Percentiles rank a stretch among this genome's conserved stretches.
Conservation (phyloP, 2,113 vertebrate species). For the Lagopus muta region DNA sequence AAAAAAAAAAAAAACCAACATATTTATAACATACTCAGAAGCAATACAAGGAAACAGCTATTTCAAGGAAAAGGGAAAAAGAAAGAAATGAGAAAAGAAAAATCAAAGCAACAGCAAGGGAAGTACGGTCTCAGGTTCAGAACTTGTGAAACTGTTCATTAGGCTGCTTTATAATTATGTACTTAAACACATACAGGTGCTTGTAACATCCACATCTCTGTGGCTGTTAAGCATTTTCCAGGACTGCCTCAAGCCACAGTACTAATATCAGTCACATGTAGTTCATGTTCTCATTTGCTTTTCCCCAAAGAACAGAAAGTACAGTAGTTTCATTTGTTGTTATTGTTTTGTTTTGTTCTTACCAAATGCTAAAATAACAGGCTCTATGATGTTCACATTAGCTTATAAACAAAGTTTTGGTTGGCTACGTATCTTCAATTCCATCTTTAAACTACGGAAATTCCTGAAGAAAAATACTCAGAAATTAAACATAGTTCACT, state of each 20-base stretch:
- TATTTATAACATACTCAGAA: background rate
- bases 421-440: background rate
- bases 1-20: background rate
- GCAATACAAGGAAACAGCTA: background rate
- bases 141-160: background rate
- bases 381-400: background rate
- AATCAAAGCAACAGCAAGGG: background rate
- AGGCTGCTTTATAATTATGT: background rate
- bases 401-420: background rate
- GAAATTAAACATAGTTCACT: background rate
- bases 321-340: background rate
- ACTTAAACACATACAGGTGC: background rate
- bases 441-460: background rate
- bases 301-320: background rate
- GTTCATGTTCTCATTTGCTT: background rate
- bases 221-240: conserved; percentile 1
- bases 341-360: background rate
- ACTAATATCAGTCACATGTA: background rate
- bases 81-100: background rate
- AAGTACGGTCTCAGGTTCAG: background rate
- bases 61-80: background rate
- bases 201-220: background rate
- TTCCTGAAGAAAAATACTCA: background rate
- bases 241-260: background rate
- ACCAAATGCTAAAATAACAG: background rate